Conservation (phyloP, 2,113 vertebrate genomes). For the Forbesichthys papilliferus region DNA sequence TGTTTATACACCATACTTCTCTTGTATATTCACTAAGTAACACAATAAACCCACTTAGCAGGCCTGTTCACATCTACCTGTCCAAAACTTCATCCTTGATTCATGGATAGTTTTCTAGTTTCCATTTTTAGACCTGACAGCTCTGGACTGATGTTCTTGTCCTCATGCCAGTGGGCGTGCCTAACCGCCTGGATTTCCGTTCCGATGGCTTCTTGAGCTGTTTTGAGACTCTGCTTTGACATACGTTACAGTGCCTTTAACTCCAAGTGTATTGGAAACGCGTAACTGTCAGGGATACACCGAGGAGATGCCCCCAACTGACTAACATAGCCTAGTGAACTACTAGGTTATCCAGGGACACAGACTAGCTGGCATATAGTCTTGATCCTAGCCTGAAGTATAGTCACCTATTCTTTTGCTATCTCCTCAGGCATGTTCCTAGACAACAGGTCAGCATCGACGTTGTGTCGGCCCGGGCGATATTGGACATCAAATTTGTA, state of each 20-base stretch:
- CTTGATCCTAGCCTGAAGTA: background rate
- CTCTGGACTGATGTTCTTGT: conserved; percentile 4
- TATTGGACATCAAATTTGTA: too few species aligned
- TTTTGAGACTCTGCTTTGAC: background rate
- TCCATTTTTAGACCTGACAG: background rate
- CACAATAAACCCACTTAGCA: too few species aligned
- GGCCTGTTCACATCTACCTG: too few species aligned
- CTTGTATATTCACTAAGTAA: too few species aligned
- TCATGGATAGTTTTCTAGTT: background rate
- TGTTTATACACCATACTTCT: too few species aligned
- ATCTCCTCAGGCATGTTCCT: too few species aligned
- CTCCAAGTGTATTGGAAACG: background rate
- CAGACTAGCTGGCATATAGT: background rate
- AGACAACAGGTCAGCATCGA: too few species aligned
- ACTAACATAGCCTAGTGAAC: background rate
- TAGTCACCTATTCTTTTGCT: background rate
- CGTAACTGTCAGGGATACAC: conserved; percentile 7
- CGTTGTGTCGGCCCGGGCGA: too few species aligned
- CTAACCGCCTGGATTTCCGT: background rate
- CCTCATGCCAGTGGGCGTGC: background rate
- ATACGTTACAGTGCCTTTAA: background rate
- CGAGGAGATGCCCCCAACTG: conserved; percentile 12
- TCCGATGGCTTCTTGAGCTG: background rate
- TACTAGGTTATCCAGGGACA: background rate
- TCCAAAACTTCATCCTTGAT: background rate